These are phyloP conservation scores for Endomychus coccineus DNA, from an alignment of 2,888 invertebrate genomes.

Conservation along the genomic window DNA sequence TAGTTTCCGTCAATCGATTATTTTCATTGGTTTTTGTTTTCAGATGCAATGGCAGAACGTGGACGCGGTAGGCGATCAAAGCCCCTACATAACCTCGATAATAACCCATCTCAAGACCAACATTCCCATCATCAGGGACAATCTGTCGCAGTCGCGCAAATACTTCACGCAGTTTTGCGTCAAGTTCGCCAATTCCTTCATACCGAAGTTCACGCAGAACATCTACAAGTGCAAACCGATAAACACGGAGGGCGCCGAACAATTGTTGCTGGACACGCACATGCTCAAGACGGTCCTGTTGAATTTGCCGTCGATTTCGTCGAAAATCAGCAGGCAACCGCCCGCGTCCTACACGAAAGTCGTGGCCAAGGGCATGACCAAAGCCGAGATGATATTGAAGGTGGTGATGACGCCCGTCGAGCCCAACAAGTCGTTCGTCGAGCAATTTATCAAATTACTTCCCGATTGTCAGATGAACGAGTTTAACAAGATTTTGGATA, in stretches of 20 bases:
- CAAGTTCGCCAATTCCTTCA: constrained; percentile 91
- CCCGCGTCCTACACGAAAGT: constrained; percentile 81
- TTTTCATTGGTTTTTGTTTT: constrained; percentile 15
- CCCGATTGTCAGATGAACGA: constrained; percentile 85
- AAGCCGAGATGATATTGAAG: constrained; percentile 98
- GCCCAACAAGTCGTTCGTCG: constrained; percentile 71
- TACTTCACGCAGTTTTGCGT: constrained; percentile 98
- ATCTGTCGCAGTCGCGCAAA: constrained; percentile 84
- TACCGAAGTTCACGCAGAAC: constrained; percentile 87
- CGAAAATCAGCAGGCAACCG: constrained; percentile 79
- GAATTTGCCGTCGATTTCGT: constrained; percentile 90
- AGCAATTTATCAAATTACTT: constrained; percentile 82
- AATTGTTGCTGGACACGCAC: constrained; percentile 86
- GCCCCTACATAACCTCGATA: constrained; percentile 87
- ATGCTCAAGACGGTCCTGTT: constrained; percentile 88
- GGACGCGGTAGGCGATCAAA: constrained; percentile 94
- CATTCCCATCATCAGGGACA: constrained; percentile 83
- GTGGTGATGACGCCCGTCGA: constrained; percentile 93
- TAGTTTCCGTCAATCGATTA: neutral
- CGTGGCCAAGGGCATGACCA: constrained; percentile 69
- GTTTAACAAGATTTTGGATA: constrained; percentile 90
- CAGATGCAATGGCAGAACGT: constrained; percentile 87
- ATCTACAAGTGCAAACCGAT: constrained; percentile 88
- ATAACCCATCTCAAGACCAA: constrained; percentile 78
- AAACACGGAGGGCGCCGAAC: constrained; percentile 88